Evolutionary conservation across 2,888 invertebrate species (phyloP), one percentile per base, ranked within the genome.

Genomic region (Heliconius sara): DNA sequence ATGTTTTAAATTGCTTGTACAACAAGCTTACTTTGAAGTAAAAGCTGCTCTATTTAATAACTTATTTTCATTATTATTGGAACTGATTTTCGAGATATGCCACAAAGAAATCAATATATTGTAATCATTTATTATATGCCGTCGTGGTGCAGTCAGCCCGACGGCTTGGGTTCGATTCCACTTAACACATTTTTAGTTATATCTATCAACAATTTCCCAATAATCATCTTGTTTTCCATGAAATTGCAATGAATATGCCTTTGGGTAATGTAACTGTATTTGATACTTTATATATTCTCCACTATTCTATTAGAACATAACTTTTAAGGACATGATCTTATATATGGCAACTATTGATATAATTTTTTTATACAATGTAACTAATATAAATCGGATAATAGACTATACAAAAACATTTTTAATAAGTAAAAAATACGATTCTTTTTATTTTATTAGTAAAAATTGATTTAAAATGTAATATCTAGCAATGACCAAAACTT

Each of bases 1-100:
- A 39, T 79, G 80, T 80, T 81, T 81, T 80, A 76, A 77, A 72
- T 76, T 57, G 78, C 80, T 80, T 82, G 80, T 82, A 16, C 43
- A 78, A 78, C 78, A 80, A 80, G 80, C 68, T 30, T 30, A 76
- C 60, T 67, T 76, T 66, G n/a, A 78, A 76, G 43, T 74, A 47
- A 25, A 68, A 30, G 65, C 73, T 78, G 74, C 63, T 78, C 25
- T 57, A 34, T 73, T n/a, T n/a, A 73, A 57, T 34, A 72, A 22
- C 34, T 72, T 39, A n/a, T n/a, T 25, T 73, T 60, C 13, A n/a
- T 57, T 57, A 73, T 73, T n/a, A 60, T 73, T 73, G 34, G 73
- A 39, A 60, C 34, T 10, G 60, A 13, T 60, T 73, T 73, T 34
- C 34, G 2, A 60, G 34, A 72, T 6, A 57, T 60, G 7, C 30